phyloP scores from a whole-genome alignment of 2,888 invertebrate species.

The Melanophora roralis region DNA sequence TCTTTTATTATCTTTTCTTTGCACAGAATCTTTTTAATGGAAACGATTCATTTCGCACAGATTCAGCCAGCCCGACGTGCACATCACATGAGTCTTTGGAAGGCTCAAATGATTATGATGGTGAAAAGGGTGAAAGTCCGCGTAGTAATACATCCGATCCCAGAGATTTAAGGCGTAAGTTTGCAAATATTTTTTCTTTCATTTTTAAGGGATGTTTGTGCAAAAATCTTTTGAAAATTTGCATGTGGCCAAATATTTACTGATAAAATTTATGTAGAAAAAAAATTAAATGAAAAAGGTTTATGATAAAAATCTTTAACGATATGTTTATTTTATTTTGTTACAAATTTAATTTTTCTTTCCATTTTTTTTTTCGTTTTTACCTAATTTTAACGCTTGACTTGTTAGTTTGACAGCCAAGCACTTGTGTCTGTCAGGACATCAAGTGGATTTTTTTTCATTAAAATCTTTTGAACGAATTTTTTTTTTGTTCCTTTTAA shows the following conservation, averaged over 20 bases:
- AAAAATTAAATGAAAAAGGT: slow-evolving; percentile 28
- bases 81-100: slow-evolving; percentile 81
- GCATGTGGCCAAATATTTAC: slow-evolving; percentile 61
- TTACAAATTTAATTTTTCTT: slow-evolving; percentile 50
- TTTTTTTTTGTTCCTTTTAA: neutral
- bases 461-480: neutral
- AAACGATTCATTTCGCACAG: slow-evolving; percentile 79
- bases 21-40: slow-evolving; percentile 76
- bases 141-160: slow-evolving; percentile 77
- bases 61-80: slow-evolving; percentile 81
- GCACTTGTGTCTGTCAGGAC: slow-evolving; percentile 43
- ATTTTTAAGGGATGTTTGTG: slow-evolving; percentile 26
- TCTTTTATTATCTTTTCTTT: slow-evolving; percentile 2
- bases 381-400: slow-evolving; percentile 74
- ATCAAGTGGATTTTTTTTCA: slow-evolving; percentile 32
- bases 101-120: slow-evolving; percentile 80
- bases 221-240: slow-evolving; percentile 48
- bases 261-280: slow-evolving; percentile 52
- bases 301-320: slow-evolving; percentile 61
- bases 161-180: slow-evolving; percentile 81
- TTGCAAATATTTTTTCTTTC: neutral
- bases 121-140: slow-evolving; percentile 78
- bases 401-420: slow-evolving; percentile 68
- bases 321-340: slow-evolving; percentile 58
- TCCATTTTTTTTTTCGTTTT: slow-evolving; percentile 25